phyloP scores from a whole-genome alignment of 2,113 vertebrate genomes.

The Nestor notabilis region DNA sequence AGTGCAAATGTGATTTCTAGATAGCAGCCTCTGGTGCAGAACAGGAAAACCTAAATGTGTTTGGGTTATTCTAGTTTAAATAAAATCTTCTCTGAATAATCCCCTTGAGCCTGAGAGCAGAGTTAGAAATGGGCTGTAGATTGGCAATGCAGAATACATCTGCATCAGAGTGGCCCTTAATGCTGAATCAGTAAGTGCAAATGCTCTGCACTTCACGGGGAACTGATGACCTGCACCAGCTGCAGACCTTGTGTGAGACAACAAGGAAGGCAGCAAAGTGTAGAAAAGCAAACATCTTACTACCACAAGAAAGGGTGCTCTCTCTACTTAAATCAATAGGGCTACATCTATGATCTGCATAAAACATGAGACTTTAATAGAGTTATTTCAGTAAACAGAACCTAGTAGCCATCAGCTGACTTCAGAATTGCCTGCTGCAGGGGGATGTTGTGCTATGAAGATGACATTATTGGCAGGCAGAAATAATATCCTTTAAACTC shows the following conservation, averaged over 20 bases:
- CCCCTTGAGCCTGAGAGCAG: not conserved
- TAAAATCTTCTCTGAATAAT: not conserved
- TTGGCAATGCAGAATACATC: not conserved
- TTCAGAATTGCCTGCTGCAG: not conserved
- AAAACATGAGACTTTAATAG: constrained; percentile 51
- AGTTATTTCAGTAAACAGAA: constrained; percentile 23
- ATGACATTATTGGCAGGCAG: not conserved
- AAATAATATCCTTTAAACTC: not conserved
- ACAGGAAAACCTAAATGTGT: not conserved
- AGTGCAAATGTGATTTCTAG: not conserved
- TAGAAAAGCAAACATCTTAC: not conserved
- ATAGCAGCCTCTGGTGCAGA: not conserved
- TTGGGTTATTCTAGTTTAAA: not conserved
- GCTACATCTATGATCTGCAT: constrained; percentile 23
- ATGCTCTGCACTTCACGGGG: not conserved
- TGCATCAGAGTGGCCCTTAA: not conserved
- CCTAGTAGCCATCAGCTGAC: not conserved
- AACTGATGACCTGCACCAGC: not conserved
- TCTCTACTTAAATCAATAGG: constrained; percentile 46
- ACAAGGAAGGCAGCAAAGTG: not conserved
- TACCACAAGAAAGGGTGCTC: not conserved
- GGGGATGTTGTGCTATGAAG: not conserved
- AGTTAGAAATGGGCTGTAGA: not conserved
- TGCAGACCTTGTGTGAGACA: not conserved
- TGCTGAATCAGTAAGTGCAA: not conserved